Conservation (phyloP, 2,888 invertebrate species). For the Zygaena filipendulae region DNA sequence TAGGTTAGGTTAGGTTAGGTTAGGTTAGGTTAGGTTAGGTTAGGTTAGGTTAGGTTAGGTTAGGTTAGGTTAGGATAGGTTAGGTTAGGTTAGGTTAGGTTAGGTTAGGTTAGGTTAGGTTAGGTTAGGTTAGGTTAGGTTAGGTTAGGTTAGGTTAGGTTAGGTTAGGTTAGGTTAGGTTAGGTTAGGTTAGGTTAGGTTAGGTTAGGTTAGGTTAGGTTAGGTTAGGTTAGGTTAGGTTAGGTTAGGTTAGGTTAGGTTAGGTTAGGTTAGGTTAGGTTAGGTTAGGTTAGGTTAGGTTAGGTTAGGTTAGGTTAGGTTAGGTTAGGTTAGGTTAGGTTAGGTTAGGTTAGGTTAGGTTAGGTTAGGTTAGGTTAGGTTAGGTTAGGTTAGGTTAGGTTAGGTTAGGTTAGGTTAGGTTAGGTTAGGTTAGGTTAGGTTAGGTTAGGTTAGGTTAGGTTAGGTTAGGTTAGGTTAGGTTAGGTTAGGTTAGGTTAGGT, state of each 20-base stretch:
- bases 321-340: conserved; percentile 21
- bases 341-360: conserved; percentile 21
- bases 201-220: conserved; percentile 14
- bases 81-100: conserved; percentile 17
- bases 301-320: conserved; percentile 20
- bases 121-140: conserved; percentile 15
- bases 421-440: conserved; percentile 19
- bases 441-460: conserved; percentile 17
- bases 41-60: conserved; percentile 14
- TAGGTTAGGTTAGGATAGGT: conserved; percentile 17
- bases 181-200: conserved; percentile 16
- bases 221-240: conserved; percentile 15
- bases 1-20: conserved; percentile 3
- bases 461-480: conserved; percentile 13
- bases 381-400: conserved; percentile 16
- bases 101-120: conserved; percentile 17
- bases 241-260: conserved; percentile 15
- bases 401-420: conserved; percentile 19
- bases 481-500: conserved; percentile 17
- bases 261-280: conserved; percentile 14
- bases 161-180: conserved; percentile 16
- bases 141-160: conserved; percentile 16
- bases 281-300: conserved; percentile 19
- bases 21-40: conserved; percentile 14
- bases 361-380: conserved; percentile 21